These are phyloP conservation scores for cat (Felis catus) DNA, from an alignment of 2,113 vertebrate species.

Conservation along the genomic window F.catus_Fca126_mat1.0 CM031421.1:55982001-55982500, in stretches of 20 bases:
- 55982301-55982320: background rate
- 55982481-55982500: too few relatives aligned
- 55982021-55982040: background rate
- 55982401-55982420: background rate
- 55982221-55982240: background rate
- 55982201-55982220: conserved; percentile 1
- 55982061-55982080: background rate
- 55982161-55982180: background rate
- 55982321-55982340: background rate
- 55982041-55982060: background rate
- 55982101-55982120: background rate
- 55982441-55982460: background rate
- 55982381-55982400: background rate
- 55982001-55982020: background rate
- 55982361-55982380: background rate
- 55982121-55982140: background rate
- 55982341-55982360: background rate
- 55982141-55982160: background rate
- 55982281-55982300: background rate
- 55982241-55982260: background rate
- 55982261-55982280: background rate
- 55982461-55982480: too few relatives aligned
- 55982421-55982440: background rate
- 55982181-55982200: background rate
- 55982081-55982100: background rate